phyloP scores from a whole-genome alignment of 2,113 vertebrate species.

The Mus pahari region DNA sequence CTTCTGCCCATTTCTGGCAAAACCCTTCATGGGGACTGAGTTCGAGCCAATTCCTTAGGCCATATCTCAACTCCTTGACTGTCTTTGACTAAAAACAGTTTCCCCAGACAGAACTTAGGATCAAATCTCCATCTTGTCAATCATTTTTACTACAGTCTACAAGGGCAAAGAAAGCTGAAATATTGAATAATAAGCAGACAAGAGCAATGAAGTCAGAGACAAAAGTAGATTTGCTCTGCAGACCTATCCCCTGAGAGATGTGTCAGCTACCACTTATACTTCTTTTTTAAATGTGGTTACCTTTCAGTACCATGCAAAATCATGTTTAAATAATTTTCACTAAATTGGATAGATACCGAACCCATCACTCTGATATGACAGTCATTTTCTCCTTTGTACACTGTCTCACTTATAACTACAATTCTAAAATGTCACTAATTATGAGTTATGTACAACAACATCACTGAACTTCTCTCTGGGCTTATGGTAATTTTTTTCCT shows the following conservation, averaged over 20 bases:
- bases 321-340: not conserved
- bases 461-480: not conserved
- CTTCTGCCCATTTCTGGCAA: not conserved
- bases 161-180: not conserved
- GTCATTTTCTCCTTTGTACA: not conserved
- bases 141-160: not conserved
- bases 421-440: not conserved
- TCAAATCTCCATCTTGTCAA: not conserved
- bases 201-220: not conserved
- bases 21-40: not conserved
- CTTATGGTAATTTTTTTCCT: not conserved
- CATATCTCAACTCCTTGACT: not conserved
- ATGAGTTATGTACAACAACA: not conserved
- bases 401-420: not conserved
- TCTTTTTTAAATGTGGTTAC: not conserved
- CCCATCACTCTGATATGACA: not conserved
- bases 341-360: not conserved
- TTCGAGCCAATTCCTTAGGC: not conserved
- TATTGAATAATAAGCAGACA: not conserved
- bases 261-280: not conserved
- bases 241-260: not conserved
- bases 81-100: not conserved
- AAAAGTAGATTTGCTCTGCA: not conserved
- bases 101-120: not conserved
- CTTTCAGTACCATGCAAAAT: constrained; percentile 2